phyloP scores from a whole-genome alignment of 2,113 vertebrate genomes.

The Sigmodon hispidus region DNA sequence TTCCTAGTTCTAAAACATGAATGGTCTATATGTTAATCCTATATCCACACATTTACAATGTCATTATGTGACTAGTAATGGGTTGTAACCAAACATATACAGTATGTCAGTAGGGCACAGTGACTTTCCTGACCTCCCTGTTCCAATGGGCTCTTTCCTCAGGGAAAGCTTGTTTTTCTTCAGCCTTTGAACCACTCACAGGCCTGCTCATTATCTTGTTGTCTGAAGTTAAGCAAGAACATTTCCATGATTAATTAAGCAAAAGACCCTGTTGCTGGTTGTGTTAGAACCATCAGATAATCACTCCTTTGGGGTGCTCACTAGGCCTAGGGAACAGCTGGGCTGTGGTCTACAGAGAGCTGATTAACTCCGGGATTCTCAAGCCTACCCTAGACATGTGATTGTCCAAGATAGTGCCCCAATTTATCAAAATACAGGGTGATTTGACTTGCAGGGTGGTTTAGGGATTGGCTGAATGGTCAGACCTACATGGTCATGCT shows the following conservation, averaged over 20 bases:
- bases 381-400: constrained; percentile 80
- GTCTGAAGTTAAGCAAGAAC: constrained; percentile 89
- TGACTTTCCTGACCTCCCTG: constrained; percentile 84
- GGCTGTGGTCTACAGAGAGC: constrained; percentile 84
- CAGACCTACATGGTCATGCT: constrained; percentile 72
- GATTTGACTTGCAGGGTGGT: constrained; percentile 78
- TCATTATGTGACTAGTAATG: constrained; percentile 84
- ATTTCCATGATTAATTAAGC: constrained; percentile 90
- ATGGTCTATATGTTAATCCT: constrained; percentile 75
- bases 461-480: constrained; percentile 71
- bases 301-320: constrained; percentile 87
- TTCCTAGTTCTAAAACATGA: constrained; percentile 68
- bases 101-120: constrained; percentile 81
- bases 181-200: constrained; percentile 89
- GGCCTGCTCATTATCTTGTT: constrained; percentile 89
- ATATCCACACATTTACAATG: constrained; percentile 78
- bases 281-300: constrained; percentile 88
- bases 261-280: constrained; percentile 86
- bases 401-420: constrained; percentile 80
- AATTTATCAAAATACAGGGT: constrained; percentile 84
- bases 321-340: constrained; percentile 72
- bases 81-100: constrained; percentile 83
- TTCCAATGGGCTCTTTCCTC: constrained; percentile 83
- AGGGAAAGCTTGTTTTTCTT: constrained; percentile 86
- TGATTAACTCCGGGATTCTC: constrained; percentile 88